Evolutionary conservation across 2,113 vertebrate genomes (phyloP).

Genomic region (Pipa parva): DNA sequence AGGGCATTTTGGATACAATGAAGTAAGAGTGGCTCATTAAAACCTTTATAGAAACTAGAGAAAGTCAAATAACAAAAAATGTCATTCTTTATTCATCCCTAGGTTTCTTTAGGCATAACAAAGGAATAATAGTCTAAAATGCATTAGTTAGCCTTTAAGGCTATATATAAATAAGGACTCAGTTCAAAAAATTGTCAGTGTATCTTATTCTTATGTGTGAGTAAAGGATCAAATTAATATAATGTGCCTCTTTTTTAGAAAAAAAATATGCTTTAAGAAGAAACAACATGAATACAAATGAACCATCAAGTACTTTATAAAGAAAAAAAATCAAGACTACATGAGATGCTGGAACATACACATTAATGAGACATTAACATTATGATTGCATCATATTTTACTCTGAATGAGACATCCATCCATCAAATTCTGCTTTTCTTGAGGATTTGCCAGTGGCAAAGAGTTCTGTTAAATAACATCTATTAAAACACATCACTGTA

Average conservation of each 20-base stretch:
- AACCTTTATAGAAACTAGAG: too few relatives aligned
- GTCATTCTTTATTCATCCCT: too few relatives aligned
- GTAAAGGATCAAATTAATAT: not conserved
- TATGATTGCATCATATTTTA: slow-evolving; percentile 36
- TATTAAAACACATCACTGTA: slow-evolving; percentile 41
- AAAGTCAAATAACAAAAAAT: too few relatives aligned
- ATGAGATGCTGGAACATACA: slow-evolving; percentile 33
- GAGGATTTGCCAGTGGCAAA: slow-evolving; percentile 39
- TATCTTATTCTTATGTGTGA: not conserved
- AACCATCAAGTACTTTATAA: not conserved
- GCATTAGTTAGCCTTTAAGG: too few relatives aligned
- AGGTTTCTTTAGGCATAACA: too few relatives aligned
- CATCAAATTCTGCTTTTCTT: slow-evolving; percentile 35
- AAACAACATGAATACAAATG: slow-evolving; percentile 4
- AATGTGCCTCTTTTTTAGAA: not conserved
- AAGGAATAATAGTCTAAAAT: too few relatives aligned
- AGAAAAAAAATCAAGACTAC: slow-evolving; percentile 28
- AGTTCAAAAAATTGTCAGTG: too few relatives aligned
- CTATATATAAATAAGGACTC: too few relatives aligned
- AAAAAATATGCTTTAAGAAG: not conserved
- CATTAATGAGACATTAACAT: slow-evolving; percentile 42
- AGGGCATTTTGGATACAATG: too few relatives aligned
- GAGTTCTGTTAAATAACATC: slow-evolving; percentile 41
- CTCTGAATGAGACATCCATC: slow-evolving; percentile 31
- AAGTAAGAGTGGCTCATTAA: too few relatives aligned